Conservation (phyloP, 1,140 invertebrate species). For the Lepidurus packardi region DNA sequence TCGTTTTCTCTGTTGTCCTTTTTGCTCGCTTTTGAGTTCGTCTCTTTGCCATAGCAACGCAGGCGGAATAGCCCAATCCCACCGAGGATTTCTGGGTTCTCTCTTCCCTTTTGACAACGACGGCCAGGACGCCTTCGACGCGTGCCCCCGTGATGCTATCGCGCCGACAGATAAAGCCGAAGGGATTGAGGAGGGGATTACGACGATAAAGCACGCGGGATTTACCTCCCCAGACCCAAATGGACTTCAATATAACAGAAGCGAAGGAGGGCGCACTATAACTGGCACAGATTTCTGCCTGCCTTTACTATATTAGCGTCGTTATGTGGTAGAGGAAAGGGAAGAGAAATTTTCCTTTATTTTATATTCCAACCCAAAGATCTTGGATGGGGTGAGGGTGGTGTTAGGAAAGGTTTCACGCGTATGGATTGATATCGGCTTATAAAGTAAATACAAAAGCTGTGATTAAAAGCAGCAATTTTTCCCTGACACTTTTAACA, state of each 20-base stretch:
- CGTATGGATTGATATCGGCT: too few species aligned
- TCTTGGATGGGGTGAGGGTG: too few species aligned
- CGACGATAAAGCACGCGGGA: slow-evolving; percentile 6
- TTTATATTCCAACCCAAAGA: too few species aligned
- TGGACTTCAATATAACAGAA: background rate
- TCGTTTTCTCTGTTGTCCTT: background rate
- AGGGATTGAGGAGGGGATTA: slow-evolving; percentile 21
- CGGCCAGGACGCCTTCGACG: slow-evolving; percentile 12
- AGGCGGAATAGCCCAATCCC: background rate
- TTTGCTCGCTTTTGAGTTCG: background rate
- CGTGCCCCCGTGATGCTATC: slow-evolving; percentile 1
- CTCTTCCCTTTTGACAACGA: background rate
- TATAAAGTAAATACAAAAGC: too few species aligned
- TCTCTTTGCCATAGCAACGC: slow-evolving; percentile 4
- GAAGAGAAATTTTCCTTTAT: background rate
- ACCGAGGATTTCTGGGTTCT: background rate
- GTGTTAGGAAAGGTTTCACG: too few species aligned
- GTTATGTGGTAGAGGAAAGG: background rate
- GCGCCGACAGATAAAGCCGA: slow-evolving; percentile 13
- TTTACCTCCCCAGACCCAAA: slow-evolving; percentile 18
- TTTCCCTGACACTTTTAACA: too few species aligned
- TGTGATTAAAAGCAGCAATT: too few species aligned
- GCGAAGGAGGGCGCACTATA: background rate
- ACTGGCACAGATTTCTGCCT: background rate
- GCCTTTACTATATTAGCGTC: slow-evolving; percentile 11